Evolutionary conservation across 2,888 invertebrate genomes (phyloP), one percentile per base, ranked within the genome.

Genomic region (Microctonus aethiopoides): DNA sequence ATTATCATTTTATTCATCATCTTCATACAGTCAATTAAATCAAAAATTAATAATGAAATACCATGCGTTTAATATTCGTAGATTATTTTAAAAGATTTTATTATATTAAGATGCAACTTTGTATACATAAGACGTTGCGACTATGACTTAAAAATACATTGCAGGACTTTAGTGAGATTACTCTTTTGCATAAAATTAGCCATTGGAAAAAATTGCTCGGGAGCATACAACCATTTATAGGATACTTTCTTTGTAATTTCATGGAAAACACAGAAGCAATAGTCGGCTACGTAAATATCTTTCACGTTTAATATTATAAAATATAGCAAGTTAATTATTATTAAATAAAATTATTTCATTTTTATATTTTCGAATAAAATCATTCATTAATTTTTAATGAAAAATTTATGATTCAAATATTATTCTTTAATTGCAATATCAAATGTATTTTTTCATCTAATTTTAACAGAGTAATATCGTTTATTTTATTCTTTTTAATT

Each of bases 121-220:
- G 9, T 4, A 46, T 46, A 16, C 9, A 46, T 46, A 16, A 46
- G 16, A 46, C 16, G 16, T 46, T 46, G 46, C 16, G 7, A 16
- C 16, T n/a, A 46, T 46, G 46, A 46, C 46, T 20, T 46, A n/a
- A 16, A 46, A 46, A 46, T 46, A 46, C 46, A n/a, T 16, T 16
- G 46, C 16, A 46, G n/a, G 46, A 46, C 46, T 46, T 46, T 46
- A 46, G 6, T 46, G 46, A n/a, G 46, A 46, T 46, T 46, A 46
- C 46, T 46, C 46, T 46, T 46, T 46, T 46, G 46, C 46, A 46
- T 46, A 20, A 46, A 46, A 46, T 46, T 46, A 46, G 46, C 46
- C 46, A 46, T 46, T 46, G 46, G 16, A 46, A 46, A 46, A 46
- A 46, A 46, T 46, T 16, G 16, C 46, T 16, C 16, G 16, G n/a